Evolutionary conservation across 2,113 vertebrate species (phyloP), one percentile per base, ranked within the genome.

Genomic region (Equus przewalskii): DNA sequence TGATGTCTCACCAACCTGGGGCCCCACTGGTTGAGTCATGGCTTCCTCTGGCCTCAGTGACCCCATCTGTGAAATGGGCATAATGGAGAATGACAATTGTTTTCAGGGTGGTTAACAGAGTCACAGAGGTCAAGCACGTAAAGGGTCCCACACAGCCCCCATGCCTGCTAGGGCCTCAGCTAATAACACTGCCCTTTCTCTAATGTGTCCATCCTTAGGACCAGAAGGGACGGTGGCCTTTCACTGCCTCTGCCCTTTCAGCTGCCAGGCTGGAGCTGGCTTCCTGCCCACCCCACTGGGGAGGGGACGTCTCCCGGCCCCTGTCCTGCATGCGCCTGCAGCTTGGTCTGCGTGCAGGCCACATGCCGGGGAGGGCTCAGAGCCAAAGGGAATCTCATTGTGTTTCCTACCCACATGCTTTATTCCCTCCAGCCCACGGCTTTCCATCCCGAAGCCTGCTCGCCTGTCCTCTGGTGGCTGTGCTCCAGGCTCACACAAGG

Each of bases 311-410:
- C 89, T n/a, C 64, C 80, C 80, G 14, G 4, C 64, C 80, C 15
- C 33, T 69, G 5, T 54, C 85, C 91, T 83, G 91, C 97, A 9
- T 95, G 89, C 3, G 78, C 91, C 92, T 12, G 26, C 4, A 33
- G 70, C 94, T 73, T 28, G 21, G 82, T 81, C 95, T 93, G 88
- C 24, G 0, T 94, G 96, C 94, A 49, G 97, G 85, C 97, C 9
- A 3, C 96, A 70, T 96, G 97, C 97, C 49, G 3, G 19, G n/a
- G 58, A 94, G 83, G 98, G 95, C 97, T 26, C 16, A 0, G 36
- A 60, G 97, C 98, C 98, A 98, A 64, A 73, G 96, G 87, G 95
- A 91, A 84, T 80, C 70, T 92, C 97, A 98, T 97, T 98, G 98
- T 98, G 82, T 95, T 97, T 96, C 96, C 95, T 78, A 67, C 97